Percentiles rank a stretch among this genome's conserved stretches.
Evolutionary conservation across 2,113 vertebrate species (phyloP).

Genomic region (Perognathus longimembris): DNA sequence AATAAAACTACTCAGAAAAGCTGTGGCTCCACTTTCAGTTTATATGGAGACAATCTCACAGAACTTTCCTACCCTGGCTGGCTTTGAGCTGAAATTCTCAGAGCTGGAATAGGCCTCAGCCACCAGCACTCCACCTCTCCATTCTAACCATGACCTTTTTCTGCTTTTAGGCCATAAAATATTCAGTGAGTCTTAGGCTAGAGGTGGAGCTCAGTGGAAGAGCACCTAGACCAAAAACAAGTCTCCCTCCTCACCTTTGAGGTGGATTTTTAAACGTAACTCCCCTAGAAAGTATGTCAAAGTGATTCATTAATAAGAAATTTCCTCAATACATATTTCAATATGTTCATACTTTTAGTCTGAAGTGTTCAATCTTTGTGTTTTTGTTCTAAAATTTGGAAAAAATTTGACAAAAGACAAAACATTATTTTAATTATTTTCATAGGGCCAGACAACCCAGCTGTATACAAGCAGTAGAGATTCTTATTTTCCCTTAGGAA

Average conservation of each 20-base stretch:
- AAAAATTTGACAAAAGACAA: slow-evolving; percentile 26
- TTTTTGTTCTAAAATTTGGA: background rate
- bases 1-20: too few relatives aligned
- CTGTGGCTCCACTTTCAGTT: too few relatives aligned
- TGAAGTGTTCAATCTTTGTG: background rate
- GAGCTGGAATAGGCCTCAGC: background rate
- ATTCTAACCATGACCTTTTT: slow-evolving; percentile 26
- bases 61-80: too few relatives aligned
- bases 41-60: too few relatives aligned
- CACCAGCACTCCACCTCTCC: background rate
- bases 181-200: background rate
- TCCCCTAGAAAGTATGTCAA: slow-evolving; percentile 1
- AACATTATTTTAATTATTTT: background rate
- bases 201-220: background rate
- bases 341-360: slow-evolving; percentile 21
- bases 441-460: background rate
- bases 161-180: slow-evolving; percentile 16
- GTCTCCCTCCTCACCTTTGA: background rate
- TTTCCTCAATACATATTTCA: slow-evolving; percentile 17
- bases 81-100: background rate
- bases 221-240: background rate
- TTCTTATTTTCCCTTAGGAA: slow-evolving; percentile 45
- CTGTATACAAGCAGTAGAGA: rapidly evolving
- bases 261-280: background rate
- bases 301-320: background rate